A percentile compares a stretch with the other conserved stretches of the same genome.
These are phyloP conservation scores for Chymomyza caudatula DNA, from an alignment of 2,888 invertebrate genomes.

Conservation along the genomic window DNA sequence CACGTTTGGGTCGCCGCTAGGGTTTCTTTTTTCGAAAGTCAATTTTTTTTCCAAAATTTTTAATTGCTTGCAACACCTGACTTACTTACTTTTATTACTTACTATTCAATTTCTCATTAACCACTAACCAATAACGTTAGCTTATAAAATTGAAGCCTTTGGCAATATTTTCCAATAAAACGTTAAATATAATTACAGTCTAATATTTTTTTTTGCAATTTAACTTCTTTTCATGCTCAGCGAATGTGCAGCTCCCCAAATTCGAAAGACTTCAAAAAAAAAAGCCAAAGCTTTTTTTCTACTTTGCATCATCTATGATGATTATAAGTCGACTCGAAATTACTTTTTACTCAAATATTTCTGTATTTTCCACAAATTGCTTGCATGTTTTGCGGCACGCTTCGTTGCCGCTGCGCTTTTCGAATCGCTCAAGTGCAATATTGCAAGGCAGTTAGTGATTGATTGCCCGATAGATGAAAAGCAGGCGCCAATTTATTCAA, in stretches of 20 bases:
- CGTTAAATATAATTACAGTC: neutral
- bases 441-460: conserved; percentile 13
- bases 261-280: neutral
- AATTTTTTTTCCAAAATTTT: too few species aligned
- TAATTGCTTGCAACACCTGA: too few species aligned
- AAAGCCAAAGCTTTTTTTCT: neutral
- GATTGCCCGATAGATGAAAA: neutral
- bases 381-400: conserved; percentile 48
- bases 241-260: neutral
- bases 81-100: too few species aligned
- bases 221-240: neutral
- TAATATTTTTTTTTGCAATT: neutral
- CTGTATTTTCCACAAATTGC: conserved; percentile 22
- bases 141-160: too few species aligned
- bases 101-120: too few species aligned
- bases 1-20: too few species aligned
- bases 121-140: too few species aligned
- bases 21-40: too few species aligned
- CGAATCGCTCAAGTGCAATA: conserved; percentile 50
- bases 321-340: conserved; percentile 41
- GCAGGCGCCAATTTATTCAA: neutral
- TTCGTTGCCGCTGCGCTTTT: conserved; percentile 57
- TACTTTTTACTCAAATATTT: conserved; percentile 40
- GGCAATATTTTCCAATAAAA: neutral
- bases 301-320: conserved; percentile 64